Base-by-base conservation (phyloP, 2,113 vertebrate species). In the Callospermophilus lateralis region DNA sequence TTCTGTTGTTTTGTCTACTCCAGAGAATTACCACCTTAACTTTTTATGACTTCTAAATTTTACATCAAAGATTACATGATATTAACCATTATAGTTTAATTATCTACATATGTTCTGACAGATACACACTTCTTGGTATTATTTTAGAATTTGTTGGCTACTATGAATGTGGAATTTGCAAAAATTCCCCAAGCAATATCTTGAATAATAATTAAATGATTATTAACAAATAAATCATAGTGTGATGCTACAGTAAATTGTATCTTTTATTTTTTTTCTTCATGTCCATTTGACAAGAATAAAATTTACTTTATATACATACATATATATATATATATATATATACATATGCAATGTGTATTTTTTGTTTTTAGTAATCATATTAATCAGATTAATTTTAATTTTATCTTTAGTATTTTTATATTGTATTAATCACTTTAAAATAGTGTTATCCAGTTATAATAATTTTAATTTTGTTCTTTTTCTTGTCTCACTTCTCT, bases 401-500 rank as follows among this genome's bases (percentile, higher is more conserved):
- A n/a, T 53, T 88, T 91, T 67, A 90, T 88, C 3, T 2, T 81
- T 76, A 68, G 28, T 55, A 55, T 1, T 65, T 79, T 79, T 67
- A 45, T 17, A 32, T 89, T 83, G 1, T 4, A 89, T 39, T 17
- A 80, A 80, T 37, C 19, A 90, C 9, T 61, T 51, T 39, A 79
- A 45, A 73, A 39, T 26, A 48, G 22, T 70, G 6, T 45, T 30
- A 77, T 77, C 89, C 45, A 89, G 15, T 48, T 77, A 32, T 5
- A 84, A 37, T 28, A 68, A 16, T 55, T 94, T 73, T 48, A 63
- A 32, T n/a, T 87, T 80, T 76, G 15, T 63, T 79, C 11, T 48
- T 87, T 92, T 88, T 68, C 26, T 68, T 95, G 58, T 48, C 45
- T 83, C 10, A 19, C n/a, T 83, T 48, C 9, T 89, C 87, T 67